phyloP scores from a whole-genome alignment of 2,888 invertebrate genomes.

The Chalcis sispes region DNA sequence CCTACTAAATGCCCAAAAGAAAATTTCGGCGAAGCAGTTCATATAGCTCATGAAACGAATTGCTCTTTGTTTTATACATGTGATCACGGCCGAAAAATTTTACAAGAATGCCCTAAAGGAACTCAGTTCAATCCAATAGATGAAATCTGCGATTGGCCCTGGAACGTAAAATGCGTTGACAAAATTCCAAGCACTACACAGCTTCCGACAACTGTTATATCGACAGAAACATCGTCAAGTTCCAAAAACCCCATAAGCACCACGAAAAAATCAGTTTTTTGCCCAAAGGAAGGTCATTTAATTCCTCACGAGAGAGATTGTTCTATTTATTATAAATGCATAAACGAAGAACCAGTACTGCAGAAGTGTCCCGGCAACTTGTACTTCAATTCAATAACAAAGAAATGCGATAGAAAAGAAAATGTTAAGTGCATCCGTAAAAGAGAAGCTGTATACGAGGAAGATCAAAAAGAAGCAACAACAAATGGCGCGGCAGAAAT shows the following conservation, averaged over 20 bases:
- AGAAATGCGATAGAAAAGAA: background rate
- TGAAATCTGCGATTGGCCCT: slow-evolving; percentile 60
- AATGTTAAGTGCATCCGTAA: background rate
- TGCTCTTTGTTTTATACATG: slow-evolving; percentile 61
- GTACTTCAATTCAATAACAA: background rate
- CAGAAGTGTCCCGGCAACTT: background rate
- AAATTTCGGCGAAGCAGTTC: background rate
- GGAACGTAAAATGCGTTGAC: slow-evolving; percentile 50
- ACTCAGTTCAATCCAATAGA: slow-evolving; percentile 54
- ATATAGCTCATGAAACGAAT: slow-evolving; percentile 56
- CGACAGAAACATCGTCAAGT: too few species aligned
- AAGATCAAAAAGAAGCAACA: background rate
- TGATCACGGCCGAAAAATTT: slow-evolving; percentile 47
- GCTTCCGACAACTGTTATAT: background rate
- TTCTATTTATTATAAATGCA: slow-evolving; percentile 19
- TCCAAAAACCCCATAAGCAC: too few species aligned
- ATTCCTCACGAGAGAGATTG: slow-evolving; percentile 60
- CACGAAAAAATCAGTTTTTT: background rate
- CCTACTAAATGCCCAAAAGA: slow-evolving; percentile 8
- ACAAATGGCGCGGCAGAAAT: background rate
- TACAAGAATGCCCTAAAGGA: slow-evolving; percentile 57
- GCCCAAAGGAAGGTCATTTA: too few species aligned
- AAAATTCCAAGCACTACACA: slow-evolving; percentile 8
- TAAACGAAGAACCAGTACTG: background rate
- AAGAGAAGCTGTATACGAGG: background rate